Conservation (phyloP, 2,797 vertebrate genomes). For the Protosalanx chinensis region DNA sequence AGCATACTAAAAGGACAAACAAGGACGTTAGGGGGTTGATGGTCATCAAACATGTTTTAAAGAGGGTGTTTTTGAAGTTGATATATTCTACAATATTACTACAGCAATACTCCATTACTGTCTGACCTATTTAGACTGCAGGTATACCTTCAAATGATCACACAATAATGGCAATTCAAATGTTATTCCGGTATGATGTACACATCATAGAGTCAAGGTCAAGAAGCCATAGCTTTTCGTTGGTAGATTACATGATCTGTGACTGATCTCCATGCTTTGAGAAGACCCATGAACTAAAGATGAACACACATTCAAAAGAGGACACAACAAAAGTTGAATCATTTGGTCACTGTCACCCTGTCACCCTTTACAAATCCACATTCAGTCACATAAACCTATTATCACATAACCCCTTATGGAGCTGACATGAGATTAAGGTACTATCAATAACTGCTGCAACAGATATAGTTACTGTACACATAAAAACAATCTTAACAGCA, state of each 20-base stretch:
- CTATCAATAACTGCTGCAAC: not conserved
- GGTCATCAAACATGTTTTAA: too few relatives aligned
- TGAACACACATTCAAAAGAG: not conserved
- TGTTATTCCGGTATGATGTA: too few relatives aligned
- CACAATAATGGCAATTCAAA: too few relatives aligned
- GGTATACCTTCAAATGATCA: too few relatives aligned
- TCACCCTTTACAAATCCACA: slow-evolving; percentile 1
- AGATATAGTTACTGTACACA: not conserved
- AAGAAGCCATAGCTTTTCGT: not conserved
- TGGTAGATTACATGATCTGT: not conserved
- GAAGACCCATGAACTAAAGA: not conserved
- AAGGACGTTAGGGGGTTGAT: too few relatives aligned
- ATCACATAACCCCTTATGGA: not conserved
- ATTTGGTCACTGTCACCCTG: not conserved
- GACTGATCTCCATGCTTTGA: not conserved
- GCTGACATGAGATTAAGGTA: not conserved
- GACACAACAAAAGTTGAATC: not conserved
- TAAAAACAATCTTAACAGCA: not conserved
- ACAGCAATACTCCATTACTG: too few relatives aligned
- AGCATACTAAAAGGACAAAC: too few relatives aligned
- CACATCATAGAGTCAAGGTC: too few relatives aligned
- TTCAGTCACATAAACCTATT: slow-evolving; percentile 7
- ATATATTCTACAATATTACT: too few relatives aligned
- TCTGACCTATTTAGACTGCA: too few relatives aligned
- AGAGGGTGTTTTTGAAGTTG: too few relatives aligned